Conservation (phyloP, 2,888 invertebrate genomes). For the Chesias legatella region DNA sequence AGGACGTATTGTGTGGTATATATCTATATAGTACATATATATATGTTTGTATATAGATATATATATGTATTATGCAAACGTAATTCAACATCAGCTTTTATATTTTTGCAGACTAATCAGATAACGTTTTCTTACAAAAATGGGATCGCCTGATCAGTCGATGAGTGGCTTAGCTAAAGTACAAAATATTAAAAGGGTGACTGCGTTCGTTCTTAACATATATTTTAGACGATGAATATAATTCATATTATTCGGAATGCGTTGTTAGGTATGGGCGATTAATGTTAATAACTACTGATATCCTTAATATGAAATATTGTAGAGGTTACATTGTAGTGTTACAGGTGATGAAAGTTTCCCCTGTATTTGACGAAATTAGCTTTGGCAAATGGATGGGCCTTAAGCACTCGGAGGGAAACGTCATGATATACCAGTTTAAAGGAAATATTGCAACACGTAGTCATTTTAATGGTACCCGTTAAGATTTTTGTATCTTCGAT, state of each 20-base stretch:
- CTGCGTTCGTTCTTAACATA: conserved; percentile 16
- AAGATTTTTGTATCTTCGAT: background rate
- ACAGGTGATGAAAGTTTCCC: background rate
- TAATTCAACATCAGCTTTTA: conserved; percentile 5
- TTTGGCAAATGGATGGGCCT: background rate
- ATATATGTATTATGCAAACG: background rate
- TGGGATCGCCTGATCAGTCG: conserved; percentile 13
- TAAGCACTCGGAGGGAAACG: no score
- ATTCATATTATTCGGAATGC: conserved; percentile 25
- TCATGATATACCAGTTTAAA: background rate
- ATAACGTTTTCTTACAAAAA: conserved; percentile 1
- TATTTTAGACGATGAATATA: conserved; percentile 33
- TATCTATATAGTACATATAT: no score
- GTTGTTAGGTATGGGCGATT: conserved; percentile 22
- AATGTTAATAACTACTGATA: background rate
- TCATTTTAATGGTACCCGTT: no score
- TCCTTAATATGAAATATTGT: no score
- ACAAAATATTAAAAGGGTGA: conserved; percentile 20
- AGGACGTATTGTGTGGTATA: no score
- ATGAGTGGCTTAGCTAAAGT: conserved; percentile 27
- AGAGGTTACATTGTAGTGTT: no score
- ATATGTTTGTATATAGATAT: no score
- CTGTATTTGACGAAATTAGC: background rate
- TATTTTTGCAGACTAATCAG: conserved; percentile 8
- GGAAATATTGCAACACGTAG: no score